Percentiles rank a stretch among this genome's conserved stretches.
Evolutionary conservation across 2,113 vertebrate species (phyloP).

Genomic region (Gopherus flavomarginatus): DNA sequence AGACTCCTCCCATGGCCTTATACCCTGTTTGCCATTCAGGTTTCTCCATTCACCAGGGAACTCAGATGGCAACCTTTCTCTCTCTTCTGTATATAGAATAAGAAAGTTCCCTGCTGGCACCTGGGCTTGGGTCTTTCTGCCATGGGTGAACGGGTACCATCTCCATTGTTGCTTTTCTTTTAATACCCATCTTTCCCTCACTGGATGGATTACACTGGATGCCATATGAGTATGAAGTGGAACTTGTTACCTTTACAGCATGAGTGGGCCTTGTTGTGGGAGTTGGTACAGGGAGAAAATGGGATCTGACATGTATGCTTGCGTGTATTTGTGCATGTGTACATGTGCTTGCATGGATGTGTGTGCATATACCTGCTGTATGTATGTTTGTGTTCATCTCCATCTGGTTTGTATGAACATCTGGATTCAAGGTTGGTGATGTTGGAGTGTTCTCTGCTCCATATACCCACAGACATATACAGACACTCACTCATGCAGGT

Average conservation of each 20-base stretch:
- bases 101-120: constrained; percentile 70
- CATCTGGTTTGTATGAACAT: background rate
- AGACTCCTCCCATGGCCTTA: constrained; percentile 56
- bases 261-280: background rate
- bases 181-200: constrained; percentile 51
- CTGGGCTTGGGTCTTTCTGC: constrained; percentile 62
- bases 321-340: background rate
- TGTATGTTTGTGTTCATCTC: constrained; percentile 11
- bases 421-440: background rate
- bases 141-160: constrained; percentile 71
- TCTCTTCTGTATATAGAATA: constrained; percentile 80
- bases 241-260: background rate
- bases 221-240: background rate
- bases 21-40: constrained; percentile 62
- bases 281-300: background rate
- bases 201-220: background rate
- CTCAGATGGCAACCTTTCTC: constrained; percentile 68
- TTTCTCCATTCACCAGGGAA: constrained; percentile 63
- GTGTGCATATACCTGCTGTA: constrained; percentile 23
- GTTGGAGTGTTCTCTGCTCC: background rate
- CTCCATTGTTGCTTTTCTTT: constrained; percentile 66
- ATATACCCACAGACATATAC: background rate
- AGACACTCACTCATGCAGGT: background rate
- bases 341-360: background rate
- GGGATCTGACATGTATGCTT: constrained; percentile 11